Percentiles rank a stretch among this genome's conserved stretches.
These are phyloP conservation scores for Bicyclus anynana DNA, from an alignment of 1,140 invertebrate genomes.

Conservation along the genomic window DNA sequence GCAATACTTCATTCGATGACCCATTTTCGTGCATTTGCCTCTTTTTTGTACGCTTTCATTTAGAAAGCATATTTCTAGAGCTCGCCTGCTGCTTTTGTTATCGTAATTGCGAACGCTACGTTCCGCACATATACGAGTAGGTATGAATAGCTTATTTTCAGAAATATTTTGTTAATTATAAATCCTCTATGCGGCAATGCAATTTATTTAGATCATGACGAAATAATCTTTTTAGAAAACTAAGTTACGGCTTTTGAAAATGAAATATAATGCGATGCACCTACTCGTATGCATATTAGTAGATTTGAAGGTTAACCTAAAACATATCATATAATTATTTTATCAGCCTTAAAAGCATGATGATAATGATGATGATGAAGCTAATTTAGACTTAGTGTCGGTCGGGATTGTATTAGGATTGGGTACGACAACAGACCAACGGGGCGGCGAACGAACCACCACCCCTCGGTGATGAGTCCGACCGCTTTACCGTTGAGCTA, in stretches of 20 bases:
- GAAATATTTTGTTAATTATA: constrained; percentile 24
- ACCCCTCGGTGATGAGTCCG: too few relatives aligned
- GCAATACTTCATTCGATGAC: constrained; percentile 57
- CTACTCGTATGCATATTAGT: too few relatives aligned
- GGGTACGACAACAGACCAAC: too few relatives aligned
- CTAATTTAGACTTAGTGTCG: too few relatives aligned
- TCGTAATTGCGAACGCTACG: constrained; percentile 43
- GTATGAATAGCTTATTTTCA: constrained; percentile 19
- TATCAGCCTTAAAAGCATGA: too few relatives aligned
- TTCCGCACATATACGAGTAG: constrained; percentile 7
- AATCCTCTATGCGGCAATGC: background rate
- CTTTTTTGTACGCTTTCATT: constrained; percentile 48
- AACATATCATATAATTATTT: too few relatives aligned
- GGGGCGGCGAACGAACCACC: too few relatives aligned
- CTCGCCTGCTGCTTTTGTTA: constrained; percentile 43
- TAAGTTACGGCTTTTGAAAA: background rate
- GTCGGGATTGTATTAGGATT: too few relatives aligned
- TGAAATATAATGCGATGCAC: background rate
- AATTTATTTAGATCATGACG: background rate
- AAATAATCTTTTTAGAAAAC: background rate
- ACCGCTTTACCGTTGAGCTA: too few relatives aligned
- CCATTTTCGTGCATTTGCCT: constrained; percentile 55
- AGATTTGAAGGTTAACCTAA: too few relatives aligned
- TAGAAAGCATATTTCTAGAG: constrained; percentile 44
- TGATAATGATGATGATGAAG: too few relatives aligned